Evolutionary conservation across 2,797 vertebrate species (phyloP).

Genomic region (Microctenopoma lineatum): DNA sequence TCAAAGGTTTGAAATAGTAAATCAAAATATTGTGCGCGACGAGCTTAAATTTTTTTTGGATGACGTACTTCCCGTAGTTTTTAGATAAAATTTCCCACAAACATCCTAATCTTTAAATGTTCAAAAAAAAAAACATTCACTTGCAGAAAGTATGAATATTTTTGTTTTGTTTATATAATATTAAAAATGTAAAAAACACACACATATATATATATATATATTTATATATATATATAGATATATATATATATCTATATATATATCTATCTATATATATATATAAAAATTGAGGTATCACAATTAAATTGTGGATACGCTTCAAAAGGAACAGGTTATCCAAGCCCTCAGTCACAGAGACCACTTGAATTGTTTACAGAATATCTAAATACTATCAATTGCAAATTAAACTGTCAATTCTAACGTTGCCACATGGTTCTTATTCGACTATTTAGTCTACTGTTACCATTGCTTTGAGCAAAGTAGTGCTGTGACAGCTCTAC

Average conservation of each 20-base stretch:
- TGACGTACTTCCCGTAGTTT: not conserved
- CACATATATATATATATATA: too few species aligned
- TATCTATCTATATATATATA: too few species aligned
- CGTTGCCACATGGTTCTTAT: not conserved
- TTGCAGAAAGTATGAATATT: not conserved
- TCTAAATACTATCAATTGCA: not conserved
- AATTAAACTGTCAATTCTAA: not conserved
- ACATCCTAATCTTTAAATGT: fast-evolving
- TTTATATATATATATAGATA: too few species aligned
- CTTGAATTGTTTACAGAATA: not conserved
- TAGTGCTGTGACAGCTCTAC: not conserved
- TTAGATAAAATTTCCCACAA: not conserved
- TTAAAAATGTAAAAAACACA: too few species aligned
- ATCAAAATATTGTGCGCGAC: not conserved
- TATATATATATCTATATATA: too few species aligned
- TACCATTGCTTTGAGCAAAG: not conserved
- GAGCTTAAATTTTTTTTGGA: not conserved
- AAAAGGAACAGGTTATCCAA: too few species aligned
- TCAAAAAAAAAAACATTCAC: too few species aligned
- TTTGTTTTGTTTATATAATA: too few species aligned
- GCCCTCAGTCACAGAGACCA: not conserved
- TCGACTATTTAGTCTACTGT: not conserved
- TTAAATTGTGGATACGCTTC: not conserved
- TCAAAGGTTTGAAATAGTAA: too few species aligned
- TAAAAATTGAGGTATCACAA: not conserved